Base-by-base conservation (phyloP, 92 coral and sea anemone species). In the Galaxea fascicularis region DNA sequence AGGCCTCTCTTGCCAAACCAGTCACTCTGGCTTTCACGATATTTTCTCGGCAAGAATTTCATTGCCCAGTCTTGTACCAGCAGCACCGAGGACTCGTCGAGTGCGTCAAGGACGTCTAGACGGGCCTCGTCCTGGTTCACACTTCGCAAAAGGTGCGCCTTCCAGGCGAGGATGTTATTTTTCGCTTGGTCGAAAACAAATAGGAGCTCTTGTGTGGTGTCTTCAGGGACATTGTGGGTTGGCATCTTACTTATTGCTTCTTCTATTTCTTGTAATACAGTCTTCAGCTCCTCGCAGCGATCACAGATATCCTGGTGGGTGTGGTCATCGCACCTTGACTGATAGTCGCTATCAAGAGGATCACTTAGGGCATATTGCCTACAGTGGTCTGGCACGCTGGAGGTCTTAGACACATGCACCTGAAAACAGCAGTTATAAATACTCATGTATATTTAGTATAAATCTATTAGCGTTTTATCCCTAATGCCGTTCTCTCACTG, bases 11-110 rank as follows among this genome's bases (percentile, higher is more conserved):
- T 63, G 68, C 30, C 29, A 63, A 63, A 63, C 68, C 68, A 63
- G 56, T 83, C 88, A 30, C 77, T 58, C 82, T 83, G 92, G 72
- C 65, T 77, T 53, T 83, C 80, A 49, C 85, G 70, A 53, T 84
- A 77, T 84, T 89, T 89, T 64, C 68, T n/a, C 70, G 86, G 89
- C 39, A 89, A 35, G 56, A 58, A 83, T 77, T 89, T 83, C 86
- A 83, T 89, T 11, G 92, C 92, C 81, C 92, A 89, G 75, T 89
- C 92, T 26, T 65, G 35, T 22, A 77, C 67, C 31, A 83, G 59
- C 12, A 77, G 64, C 63, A 59, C 65, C 76, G 82, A 53, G 18
- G 82, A 71, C 70, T 84, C 73, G 25, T 84, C 88, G 47, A 84
- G 88, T 63, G 5, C 24, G 52, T 76, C 82, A 11, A 84, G 83